Conservation (phyloP, 2,888 invertebrate genomes). For the Diaprepes abbreviatus region DNA sequence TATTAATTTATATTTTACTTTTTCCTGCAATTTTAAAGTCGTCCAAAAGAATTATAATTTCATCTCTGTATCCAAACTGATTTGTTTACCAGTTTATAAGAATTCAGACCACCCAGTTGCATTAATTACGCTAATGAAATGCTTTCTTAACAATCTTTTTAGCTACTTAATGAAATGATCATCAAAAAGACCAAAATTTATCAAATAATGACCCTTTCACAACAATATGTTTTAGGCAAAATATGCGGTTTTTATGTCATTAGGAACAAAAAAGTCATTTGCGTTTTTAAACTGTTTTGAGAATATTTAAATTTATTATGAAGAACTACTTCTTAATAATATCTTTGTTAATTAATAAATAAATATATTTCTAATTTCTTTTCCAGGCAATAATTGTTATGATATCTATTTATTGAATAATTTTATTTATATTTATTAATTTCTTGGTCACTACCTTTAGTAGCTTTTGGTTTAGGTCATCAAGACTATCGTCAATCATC, state of each 20-base stretch:
- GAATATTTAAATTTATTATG: no score
- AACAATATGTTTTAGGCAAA: background rate
- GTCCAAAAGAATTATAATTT: no score
- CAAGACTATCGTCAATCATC: constrained; percentile 3
- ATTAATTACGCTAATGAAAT: constrained; percentile 1
- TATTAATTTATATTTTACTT: no score
- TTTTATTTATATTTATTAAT: no score
- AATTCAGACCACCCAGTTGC: constrained; percentile 3
- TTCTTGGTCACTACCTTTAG: no score
- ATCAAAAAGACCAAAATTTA: constrained; percentile 1
- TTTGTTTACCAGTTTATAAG: background rate
- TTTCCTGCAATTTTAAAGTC: no score
- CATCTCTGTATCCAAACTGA: background rate
- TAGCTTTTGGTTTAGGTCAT: background rate
- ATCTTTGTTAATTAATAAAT: no score
- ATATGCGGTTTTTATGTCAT: constrained; percentile 1
- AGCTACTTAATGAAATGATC: background rate
- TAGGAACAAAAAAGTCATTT: background rate
- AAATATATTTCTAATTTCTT: no score
- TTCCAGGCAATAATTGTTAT: no score
- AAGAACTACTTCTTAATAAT: no score
- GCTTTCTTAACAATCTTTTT: background rate
- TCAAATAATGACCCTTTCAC: background rate
- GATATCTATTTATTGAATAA: no score
- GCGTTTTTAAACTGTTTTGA: background rate